phyloP scores from a whole-genome alignment of 2,797 vertebrate genomes.

The Gallinago solitaria region DNA sequence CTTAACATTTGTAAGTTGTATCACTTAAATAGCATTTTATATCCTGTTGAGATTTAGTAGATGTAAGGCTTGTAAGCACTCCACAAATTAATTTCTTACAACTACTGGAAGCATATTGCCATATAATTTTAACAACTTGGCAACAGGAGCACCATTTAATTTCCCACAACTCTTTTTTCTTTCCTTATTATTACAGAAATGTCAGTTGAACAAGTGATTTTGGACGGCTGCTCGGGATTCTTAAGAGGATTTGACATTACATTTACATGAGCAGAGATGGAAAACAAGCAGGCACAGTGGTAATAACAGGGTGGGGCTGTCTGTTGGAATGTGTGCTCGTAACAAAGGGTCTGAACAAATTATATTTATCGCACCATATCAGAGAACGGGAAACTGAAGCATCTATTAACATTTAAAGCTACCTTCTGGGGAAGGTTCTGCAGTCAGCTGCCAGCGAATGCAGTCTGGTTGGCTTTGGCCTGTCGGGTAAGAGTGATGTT shows the following conservation, averaged over 20 bases:
- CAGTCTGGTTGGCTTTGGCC: conserved; percentile 22
- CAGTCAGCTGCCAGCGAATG: conserved; percentile 46
- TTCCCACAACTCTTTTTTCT: conserved; percentile 68
- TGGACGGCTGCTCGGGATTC: conserved; percentile 45
- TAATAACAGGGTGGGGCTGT: not conserved
- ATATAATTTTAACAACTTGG: conserved; percentile 69
- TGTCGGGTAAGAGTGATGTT: not conserved
- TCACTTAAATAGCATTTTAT: conserved; percentile 59
- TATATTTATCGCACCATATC: not conserved
- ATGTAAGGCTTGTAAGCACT: conserved; percentile 65
- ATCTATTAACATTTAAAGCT: conserved; percentile 52
- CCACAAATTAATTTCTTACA: conserved; percentile 72
- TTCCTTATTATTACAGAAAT: conserved; percentile 66
- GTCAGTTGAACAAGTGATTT: conserved; percentile 61
- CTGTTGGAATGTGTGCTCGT: not conserved
- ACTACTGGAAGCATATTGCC: conserved; percentile 67
- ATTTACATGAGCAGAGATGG: conserved; percentile 56
- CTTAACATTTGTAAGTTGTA: conserved; percentile 23
- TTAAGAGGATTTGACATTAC: conserved; percentile 63
- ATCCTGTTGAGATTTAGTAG: conserved; percentile 60
- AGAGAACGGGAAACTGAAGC: conserved; percentile 16
- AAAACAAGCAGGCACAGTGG: conserved; percentile 21
- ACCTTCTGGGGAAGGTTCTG: conserved; percentile 48
- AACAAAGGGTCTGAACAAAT: conserved; percentile 18
- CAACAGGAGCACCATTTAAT: conserved; percentile 57